phyloP scores from a whole-genome alignment of 2,888 invertebrate genomes.

The Lasioglossum zephyrum region DNA sequence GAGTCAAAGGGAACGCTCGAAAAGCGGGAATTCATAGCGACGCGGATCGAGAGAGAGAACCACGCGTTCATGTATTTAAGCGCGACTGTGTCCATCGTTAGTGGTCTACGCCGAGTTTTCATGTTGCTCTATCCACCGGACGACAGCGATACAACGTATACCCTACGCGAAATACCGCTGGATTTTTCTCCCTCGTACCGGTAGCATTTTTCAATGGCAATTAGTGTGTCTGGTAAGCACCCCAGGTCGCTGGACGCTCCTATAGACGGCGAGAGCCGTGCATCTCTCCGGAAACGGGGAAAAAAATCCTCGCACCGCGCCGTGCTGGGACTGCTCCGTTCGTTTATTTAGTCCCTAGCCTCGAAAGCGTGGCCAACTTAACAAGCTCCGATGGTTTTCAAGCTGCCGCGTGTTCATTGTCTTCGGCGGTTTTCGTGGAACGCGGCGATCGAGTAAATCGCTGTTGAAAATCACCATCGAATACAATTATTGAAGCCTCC shows the following conservation, averaged over 20 bases:
- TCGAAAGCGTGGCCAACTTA: conserved; percentile 10
- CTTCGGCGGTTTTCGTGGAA: conserved; percentile 1
- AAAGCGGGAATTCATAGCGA: conserved; percentile 54
- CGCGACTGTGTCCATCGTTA: conserved; percentile 56
- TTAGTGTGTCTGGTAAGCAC: conserved; percentile 36
- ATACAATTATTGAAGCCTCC: background rate
- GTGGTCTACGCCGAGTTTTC: conserved; percentile 50
- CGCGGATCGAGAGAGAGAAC: conserved; percentile 40
- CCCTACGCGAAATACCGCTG: conserved; percentile 24
- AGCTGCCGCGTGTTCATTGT: background rate
- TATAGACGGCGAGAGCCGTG: conserved; percentile 17
- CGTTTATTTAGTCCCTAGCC: conserved; percentile 17
- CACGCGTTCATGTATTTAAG: conserved; percentile 53
- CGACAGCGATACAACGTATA: conserved; percentile 30
- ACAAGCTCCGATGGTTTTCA: conserved; percentile 21
- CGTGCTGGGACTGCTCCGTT: background rate
- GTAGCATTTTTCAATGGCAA: conserved; percentile 57
- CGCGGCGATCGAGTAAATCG: background rate
- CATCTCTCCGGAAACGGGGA: background rate
- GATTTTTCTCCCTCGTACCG: conserved; percentile 41
- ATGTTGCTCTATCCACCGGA: conserved; percentile 26
- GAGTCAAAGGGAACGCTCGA: conserved; percentile 57
- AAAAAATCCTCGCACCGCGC: conserved; percentile 6
- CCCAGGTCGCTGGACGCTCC: background rate
- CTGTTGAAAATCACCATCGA: background rate